Conservation (phyloP, 2,888 invertebrate species). For the Heliconius charithonia region DNA sequence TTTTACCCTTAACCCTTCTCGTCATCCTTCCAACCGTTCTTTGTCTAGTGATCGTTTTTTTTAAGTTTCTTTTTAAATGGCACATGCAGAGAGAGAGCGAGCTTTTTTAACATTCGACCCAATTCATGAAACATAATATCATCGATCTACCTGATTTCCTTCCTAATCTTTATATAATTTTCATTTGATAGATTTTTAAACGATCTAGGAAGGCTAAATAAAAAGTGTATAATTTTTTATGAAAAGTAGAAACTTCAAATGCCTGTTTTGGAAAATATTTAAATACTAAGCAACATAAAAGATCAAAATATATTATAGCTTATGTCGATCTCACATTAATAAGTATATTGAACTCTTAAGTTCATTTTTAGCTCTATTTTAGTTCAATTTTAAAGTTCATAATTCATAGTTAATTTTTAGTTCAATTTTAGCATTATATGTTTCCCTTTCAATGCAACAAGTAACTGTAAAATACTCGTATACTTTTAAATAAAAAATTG, state of each 20-base stretch:
- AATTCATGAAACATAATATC: slow-evolving; percentile 80
- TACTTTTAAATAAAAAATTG: slow-evolving; percentile 70
- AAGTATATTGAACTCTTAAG: too few species aligned
- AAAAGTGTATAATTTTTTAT: background rate
- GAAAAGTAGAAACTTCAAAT: background rate
- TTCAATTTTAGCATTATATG: background rate
- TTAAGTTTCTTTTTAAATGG: slow-evolving; percentile 78
- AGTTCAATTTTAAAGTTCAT: too few species aligned
- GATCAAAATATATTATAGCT: background rate
- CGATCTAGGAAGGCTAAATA: slow-evolving; percentile 61
- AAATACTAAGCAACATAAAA: background rate
- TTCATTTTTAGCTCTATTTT: too few species aligned
- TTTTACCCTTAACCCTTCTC: slow-evolving; percentile 77
- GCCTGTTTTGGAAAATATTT: background rate
- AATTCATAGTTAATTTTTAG: too few species aligned
- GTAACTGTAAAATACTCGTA: slow-evolving; percentile 16
- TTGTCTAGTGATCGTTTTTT: slow-evolving; percentile 78
- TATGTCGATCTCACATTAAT: too few species aligned
- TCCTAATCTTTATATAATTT: slow-evolving; percentile 58
- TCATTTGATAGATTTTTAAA: slow-evolving; percentile 77
- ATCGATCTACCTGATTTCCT: slow-evolving; percentile 76
- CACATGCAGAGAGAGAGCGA: slow-evolving; percentile 79
- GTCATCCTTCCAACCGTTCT: slow-evolving; percentile 75
- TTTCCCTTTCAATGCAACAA: background rate
- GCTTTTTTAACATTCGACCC: slow-evolving; percentile 68